A percentile compares a stretch with the other conserved stretches of the same genome.
phyloP scores from a whole-genome alignment of 2,113 vertebrate genomes.

The Mus pahari region DNA sequence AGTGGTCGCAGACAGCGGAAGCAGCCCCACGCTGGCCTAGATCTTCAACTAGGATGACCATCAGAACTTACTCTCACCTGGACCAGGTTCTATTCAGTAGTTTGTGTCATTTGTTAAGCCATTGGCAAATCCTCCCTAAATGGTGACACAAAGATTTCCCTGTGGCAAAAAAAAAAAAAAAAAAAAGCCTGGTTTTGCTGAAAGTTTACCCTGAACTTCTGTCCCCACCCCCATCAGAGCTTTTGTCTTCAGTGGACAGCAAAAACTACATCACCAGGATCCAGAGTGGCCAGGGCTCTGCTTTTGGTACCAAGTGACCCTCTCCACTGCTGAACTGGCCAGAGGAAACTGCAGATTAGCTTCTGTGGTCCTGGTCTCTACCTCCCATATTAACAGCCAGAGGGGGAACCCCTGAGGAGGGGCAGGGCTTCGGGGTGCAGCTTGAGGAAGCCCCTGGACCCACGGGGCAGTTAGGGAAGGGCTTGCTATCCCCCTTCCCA shows the following conservation, averaged over 20 bases:
- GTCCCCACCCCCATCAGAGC: rapidly evolving
- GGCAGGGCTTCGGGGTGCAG: not conserved
- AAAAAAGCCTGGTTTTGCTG: not conserved
- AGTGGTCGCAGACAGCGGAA: not conserved
- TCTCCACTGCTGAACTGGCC: rapidly evolving
- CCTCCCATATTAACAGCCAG: not conserved
- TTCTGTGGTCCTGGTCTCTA: rapidly evolving
- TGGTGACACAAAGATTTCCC: not conserved
- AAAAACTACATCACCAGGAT: not conserved
- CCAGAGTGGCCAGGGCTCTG: not conserved
- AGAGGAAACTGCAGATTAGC: rapidly evolving
- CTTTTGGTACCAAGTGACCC: not conserved
- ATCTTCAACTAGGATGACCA: not conserved
- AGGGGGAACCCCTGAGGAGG: not conserved
- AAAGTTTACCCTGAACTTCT: not conserved
- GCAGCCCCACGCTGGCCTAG: not conserved
- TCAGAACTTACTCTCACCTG: not conserved
- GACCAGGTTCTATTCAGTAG: not conserved
- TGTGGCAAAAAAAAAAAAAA: no score
- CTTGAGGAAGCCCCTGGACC: not conserved
- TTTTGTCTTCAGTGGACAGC: rapidly evolving
- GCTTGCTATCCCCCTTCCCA: not conserved
- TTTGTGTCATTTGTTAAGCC: not conserved
- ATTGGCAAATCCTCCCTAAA: not conserved
- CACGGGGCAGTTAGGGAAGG: not conserved